Evolutionary conservation across 2,797 vertebrate genomes (phyloP).

Genomic region (Podarcis siculus): DNA sequence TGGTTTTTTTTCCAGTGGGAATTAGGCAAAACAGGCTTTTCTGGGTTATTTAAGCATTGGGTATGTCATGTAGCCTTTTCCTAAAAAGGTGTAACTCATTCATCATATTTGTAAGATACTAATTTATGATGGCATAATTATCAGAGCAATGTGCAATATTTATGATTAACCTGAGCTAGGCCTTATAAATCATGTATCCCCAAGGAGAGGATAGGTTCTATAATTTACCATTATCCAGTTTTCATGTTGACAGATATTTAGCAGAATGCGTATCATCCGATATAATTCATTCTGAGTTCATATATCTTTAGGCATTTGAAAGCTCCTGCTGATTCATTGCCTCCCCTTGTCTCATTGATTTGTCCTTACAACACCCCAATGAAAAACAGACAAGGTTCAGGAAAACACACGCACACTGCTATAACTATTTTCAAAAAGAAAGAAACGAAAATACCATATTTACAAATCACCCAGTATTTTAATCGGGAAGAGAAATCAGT

Average conservation of each 20-base stretch:
- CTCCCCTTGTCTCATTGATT: constrained; percentile 61
- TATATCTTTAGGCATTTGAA: constrained; percentile 63
- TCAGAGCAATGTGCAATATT: constrained; percentile 23
- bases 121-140: constrained; percentile 34
- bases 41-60: not conserved
- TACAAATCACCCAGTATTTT: not conserved
- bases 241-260: constrained; percentile 51
- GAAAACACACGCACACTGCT: not conserved
- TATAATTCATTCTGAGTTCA: constrained; percentile 52
- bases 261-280: constrained; percentile 35
- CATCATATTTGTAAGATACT: constrained; percentile 27
- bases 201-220: constrained; percentile 27
- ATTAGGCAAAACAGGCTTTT: not conserved
- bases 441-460: not conserved
- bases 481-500: not conserved
- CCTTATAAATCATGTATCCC: constrained; percentile 24
- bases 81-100: constrained; percentile 10
- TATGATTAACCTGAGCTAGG: constrained; percentile 18
- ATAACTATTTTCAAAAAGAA: constrained; percentile 11
- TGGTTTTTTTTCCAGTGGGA: not conserved
- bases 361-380: constrained; percentile 44
- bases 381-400: constrained; percentile 46
- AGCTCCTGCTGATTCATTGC: constrained; percentile 57
- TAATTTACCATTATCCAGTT: constrained; percentile 61
- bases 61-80: not conserved